Percentiles rank a stretch among this genome's conserved stretches.
These are phyloP conservation scores for Drosophila trichaetosa DNA, from an alignment of 2,888 invertebrate genomes.

Conservation along the genomic window DNA sequence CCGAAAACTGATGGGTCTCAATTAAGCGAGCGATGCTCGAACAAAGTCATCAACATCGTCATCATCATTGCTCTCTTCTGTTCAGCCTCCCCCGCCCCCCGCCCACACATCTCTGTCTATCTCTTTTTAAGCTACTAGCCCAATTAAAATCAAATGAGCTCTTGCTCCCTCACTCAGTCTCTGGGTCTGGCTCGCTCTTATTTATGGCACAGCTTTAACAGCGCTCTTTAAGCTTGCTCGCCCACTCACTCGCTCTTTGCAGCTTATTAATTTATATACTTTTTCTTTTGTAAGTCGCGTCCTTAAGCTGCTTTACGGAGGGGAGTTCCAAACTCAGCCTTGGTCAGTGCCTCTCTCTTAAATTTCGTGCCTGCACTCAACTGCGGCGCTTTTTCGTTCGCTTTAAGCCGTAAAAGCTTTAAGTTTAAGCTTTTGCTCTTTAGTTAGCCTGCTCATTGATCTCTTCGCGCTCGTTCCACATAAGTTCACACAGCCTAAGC, in stretches of 20 bases:
- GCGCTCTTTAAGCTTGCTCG: neutral
- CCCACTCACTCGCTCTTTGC: neutral
- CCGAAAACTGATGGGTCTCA: slow-evolving; percentile 66
- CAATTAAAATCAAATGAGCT: slow-evolving; percentile 42
- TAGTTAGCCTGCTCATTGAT: neutral
- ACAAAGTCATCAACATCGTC: slow-evolving; percentile 51
- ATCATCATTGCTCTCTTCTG: slow-evolving; percentile 30
- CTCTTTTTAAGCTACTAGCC: slow-evolving; percentile 34
- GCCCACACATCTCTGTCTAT: neutral
- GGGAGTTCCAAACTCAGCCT: neutral
- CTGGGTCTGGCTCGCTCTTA: neutral
- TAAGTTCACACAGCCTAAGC: neutral
- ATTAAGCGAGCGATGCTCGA: slow-evolving; percentile 51
- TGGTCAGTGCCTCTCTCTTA: neutral
- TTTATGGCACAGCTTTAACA: slow-evolving; percentile 21
- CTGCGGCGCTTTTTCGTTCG: neutral
- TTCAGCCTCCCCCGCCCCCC: neutral
- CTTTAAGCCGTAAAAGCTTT: neutral
- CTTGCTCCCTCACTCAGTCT: slow-evolving; percentile 1
- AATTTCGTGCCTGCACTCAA: neutral
- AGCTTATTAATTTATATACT: slow-evolving; percentile 11
- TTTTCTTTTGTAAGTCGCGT: neutral
- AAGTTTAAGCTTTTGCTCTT: neutral
- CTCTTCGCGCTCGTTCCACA: neutral
- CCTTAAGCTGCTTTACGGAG: neutral